These are phyloP conservation scores for Catocala nupta DNA, from an alignment of 2,888 invertebrate species.

Conservation along the genomic window DNA sequence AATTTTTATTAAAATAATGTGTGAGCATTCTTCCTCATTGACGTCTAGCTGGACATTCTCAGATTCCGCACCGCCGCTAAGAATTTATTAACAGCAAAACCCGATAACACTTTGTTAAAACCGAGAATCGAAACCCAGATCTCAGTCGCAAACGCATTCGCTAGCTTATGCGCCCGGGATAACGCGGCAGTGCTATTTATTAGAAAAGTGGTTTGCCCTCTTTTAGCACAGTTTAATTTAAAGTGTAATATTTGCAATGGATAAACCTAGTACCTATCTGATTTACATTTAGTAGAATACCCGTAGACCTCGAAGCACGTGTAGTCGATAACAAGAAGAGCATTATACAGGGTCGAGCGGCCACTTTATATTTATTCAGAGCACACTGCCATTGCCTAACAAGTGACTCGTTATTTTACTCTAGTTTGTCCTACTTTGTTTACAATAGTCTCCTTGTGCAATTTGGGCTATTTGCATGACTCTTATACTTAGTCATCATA, in stretches of 20 bases:
- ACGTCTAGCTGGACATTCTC: no score
- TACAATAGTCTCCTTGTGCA: conserved; percentile 60
- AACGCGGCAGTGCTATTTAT: no score
- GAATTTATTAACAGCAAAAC: no score
- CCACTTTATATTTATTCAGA: conserved; percentile 71
- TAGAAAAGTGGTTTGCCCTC: no score
- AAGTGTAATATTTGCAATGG: conserved; percentile 13
- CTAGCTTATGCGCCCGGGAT: no score
- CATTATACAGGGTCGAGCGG: conserved; percentile 59
- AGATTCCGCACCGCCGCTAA: no score
- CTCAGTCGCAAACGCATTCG: no score
- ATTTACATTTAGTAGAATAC: conserved; percentile 39
- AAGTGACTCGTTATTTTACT: conserved; percentile 72
- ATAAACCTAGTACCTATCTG: conserved; percentile 10
- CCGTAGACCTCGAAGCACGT: conserved; percentile 55
- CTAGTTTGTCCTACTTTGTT: conserved; percentile 71
- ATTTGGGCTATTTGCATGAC: conserved; percentile 51
- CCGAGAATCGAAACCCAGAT: no score
- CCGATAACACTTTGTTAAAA: no score
- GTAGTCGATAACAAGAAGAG: conserved; percentile 66
- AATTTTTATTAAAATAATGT: no score
- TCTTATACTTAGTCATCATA: conserved; percentile 26
- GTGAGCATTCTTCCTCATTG: no score
- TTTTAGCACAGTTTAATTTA: neutral
- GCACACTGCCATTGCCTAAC: conserved; percentile 72